Evolutionary conservation across 2,797 vertebrate genomes (phyloP).

Genomic region (Nyctibius grandis): DNA sequence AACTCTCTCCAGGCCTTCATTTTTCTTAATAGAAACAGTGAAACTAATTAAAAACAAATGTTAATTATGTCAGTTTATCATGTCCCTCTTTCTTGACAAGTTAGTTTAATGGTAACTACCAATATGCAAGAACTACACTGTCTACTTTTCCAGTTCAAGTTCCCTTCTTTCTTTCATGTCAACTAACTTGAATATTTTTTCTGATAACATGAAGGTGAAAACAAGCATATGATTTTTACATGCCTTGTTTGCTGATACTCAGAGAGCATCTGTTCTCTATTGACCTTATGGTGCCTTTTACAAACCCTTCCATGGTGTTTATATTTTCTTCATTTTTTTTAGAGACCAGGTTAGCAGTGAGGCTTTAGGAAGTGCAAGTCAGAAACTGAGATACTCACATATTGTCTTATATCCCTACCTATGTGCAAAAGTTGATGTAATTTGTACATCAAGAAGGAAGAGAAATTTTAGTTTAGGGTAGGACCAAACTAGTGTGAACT

Average conservation of each 20-base stretch:
- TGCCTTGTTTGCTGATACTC: background rate
- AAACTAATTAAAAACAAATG: conserved; percentile 61
- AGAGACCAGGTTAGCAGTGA: background rate
- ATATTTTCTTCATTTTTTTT: background rate
- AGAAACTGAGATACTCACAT: background rate
- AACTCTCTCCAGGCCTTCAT: conserved; percentile 54
- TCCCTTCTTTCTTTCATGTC: background rate
- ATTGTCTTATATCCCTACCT: background rate
- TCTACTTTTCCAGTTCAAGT: background rate
- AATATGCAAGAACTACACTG: background rate
- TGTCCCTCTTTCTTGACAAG: background rate
- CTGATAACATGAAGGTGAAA: background rate
- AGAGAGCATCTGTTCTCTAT: background rate
- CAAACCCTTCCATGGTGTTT: background rate
- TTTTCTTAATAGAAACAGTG: conserved; percentile 52
- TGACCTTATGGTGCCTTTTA: background rate
- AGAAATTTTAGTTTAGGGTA: background rate
- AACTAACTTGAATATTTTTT: background rate
- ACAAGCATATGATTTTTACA: background rate
- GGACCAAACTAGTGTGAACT: background rate
- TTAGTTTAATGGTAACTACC: conserved; percentile 1
- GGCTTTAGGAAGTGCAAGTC: background rate
- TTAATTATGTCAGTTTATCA: conserved; percentile 59
- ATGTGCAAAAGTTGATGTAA: background rate
- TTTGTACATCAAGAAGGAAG: background rate